These are phyloP conservation scores for Lomographa bimaculata DNA, from an alignment of 2,888 invertebrate species.

Conservation along the genomic window DNA sequence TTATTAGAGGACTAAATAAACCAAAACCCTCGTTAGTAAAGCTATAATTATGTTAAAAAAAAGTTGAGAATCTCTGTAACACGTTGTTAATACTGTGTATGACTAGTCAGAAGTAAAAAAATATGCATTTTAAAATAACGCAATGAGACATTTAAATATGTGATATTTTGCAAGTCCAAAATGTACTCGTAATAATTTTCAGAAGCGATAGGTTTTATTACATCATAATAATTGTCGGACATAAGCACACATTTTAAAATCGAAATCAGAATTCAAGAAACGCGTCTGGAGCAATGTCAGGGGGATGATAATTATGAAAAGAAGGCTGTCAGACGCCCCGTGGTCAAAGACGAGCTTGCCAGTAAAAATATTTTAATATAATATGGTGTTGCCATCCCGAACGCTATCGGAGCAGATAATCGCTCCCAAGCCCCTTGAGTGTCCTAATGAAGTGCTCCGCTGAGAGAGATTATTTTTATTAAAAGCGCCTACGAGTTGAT, in stretches of 20 bases:
- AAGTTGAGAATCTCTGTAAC: too few species aligned
- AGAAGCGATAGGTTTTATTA: conserved; percentile 57
- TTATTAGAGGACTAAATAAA: too few species aligned
- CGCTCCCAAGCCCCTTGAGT: conserved; percentile 65
- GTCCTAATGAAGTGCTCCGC: conserved; percentile 72
- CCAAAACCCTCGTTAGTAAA: too few species aligned
- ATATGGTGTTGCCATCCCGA: conserved; percentile 64
- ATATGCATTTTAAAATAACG: too few species aligned
- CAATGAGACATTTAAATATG: too few species aligned
- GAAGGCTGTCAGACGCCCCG: conserved; percentile 43
- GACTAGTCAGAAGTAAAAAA: too few species aligned
- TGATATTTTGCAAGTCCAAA: too few species aligned
- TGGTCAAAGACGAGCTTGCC: conserved; percentile 57
- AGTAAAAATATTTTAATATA: conserved; percentile 62
- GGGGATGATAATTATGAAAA: conserved; percentile 68
- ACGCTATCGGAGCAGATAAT: conserved; percentile 72
- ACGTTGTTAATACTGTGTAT: too few species aligned
- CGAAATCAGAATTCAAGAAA: conserved; percentile 59
- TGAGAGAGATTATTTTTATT: conserved; percentile 70
- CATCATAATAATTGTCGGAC: conserved; percentile 53
- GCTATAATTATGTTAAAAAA: too few species aligned
- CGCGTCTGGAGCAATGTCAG: conserved; percentile 55
- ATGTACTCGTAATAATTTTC: too few species aligned
- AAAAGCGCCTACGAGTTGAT: conserved; percentile 56
- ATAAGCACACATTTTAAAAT: conserved; percentile 50